Base-by-base conservation (phyloP, 1,140 invertebrate species). In the Tetramorium parvispinum region DNA sequence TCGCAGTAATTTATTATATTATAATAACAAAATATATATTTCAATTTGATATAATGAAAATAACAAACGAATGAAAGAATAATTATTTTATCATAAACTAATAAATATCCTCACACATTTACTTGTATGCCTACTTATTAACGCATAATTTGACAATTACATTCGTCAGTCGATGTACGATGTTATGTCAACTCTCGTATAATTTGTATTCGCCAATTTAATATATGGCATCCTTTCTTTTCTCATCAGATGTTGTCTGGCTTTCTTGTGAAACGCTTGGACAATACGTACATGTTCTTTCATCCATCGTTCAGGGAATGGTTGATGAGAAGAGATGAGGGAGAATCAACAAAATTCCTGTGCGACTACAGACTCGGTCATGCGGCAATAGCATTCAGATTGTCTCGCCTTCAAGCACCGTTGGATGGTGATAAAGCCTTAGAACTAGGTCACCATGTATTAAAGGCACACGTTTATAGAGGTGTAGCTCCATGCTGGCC, bases 231-330 rank as follows among this genome's bases (percentile, higher is more conserved):
- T 4, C 63, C 55, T 73, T 55, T 55, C 51, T 63, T 91, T 71
- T 66, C 66, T 73, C 87, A 87, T 94, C 89, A 96, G 95, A 96
- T 97, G 82, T 96, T 98, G 13, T 97, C 97, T 73, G 98, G 98
- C 70, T 98, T 99, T 91, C 96, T 99, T 2, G 97, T 98, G 75
- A 98, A 98, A 93, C 96, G 98, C 61, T 96, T 98, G 77, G 98
- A 99, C 94, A 97, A 98, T 92, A 99, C 98, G 0, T 98, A 98
- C 94, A 99, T 99, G 98, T 99, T 99, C 93, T 99, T 99, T 94
- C 98, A 99, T 94, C 98, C 98, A 0, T 98, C 98, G 11, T 98
- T 99, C 94, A 97, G 98, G 95, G 99, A 99, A 95, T 99, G 98
- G 98, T 96, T 99, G 49, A 98, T 99, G 88, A 95, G 98, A n/a